Conservation (phyloP, 2,113 vertebrate species). For the Oophaga pumilio region DNA sequence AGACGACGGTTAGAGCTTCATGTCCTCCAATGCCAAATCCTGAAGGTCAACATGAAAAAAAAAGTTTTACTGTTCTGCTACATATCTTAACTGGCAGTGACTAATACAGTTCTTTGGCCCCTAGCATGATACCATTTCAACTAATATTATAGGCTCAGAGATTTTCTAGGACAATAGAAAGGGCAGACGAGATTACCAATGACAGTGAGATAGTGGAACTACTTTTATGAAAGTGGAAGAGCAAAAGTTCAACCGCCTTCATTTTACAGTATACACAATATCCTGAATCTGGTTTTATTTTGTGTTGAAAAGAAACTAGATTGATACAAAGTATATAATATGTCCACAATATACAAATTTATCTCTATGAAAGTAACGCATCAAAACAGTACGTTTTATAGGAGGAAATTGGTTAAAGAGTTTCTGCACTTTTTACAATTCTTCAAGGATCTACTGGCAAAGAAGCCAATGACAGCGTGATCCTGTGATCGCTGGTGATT, state of each 20-base stretch:
- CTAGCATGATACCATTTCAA: conserved; percentile 23
- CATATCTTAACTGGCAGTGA: conserved; percentile 30
- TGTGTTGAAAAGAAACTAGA: background rate
- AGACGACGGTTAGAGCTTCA: background rate
- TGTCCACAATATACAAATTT: too few species aligned
- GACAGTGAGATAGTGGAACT: background rate
- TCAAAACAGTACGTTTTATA: too few species aligned
- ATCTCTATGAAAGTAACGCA: too few species aligned
- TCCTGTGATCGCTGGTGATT: too few species aligned
- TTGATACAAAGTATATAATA: too few species aligned
- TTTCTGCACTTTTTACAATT: too few species aligned
- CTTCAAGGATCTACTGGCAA: too few species aligned
- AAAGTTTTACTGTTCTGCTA: conserved; percentile 24
- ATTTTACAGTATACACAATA: background rate
- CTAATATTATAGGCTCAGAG: conserved; percentile 32
- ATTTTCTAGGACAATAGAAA: conserved; percentile 49
- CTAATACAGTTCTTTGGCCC: conserved; percentile 22
- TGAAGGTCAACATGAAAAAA: conserved; percentile 22
- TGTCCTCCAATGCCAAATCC: background rate
- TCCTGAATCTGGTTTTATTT: background rate
- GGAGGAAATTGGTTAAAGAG: too few species aligned
- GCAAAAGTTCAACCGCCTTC: background rate
- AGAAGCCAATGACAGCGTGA: too few species aligned
- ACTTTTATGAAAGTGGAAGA: background rate
- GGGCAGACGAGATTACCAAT: conserved; percentile 33